Evolutionary conservation across 1,140 invertebrate species (phyloP), one percentile per base, ranked within the genome.

Genomic region (Lordiphosa clarofinis): DNA sequence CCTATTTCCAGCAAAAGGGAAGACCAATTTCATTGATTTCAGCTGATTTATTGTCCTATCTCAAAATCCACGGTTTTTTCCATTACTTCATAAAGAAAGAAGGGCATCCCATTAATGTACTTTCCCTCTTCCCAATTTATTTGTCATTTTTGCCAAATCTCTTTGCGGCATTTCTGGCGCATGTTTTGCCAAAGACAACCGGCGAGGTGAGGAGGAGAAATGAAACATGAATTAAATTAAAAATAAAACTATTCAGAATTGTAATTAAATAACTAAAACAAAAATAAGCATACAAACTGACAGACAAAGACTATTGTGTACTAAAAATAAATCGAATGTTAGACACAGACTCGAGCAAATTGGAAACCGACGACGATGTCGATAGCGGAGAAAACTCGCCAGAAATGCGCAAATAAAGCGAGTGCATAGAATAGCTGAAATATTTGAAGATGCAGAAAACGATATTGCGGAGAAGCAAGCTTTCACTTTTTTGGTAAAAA

Each of bases 181-280:
- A 70, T 69, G 66, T 69, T 69, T 56, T 48, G 66, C 57, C 65
- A 69, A 61, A 57, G 65, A 69, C 36, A 39, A 37, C 57, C 43
- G 47, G 53, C 61, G 56, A 50, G 44, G 21, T 48, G 59, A 54
- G 46, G 42, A 11, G 33, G 1, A 48, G 31, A 49, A 39, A 33
- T 57, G 50, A 67, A 71, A 50, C 57, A 70, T 71, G 71, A 75
- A 75, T 75, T 81, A 72, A 81, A 67, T 71, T 82, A 75, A 71
- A 82, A 81, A 82, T 81, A 82, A 82, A 75, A 57, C 66, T 76
- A 52, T 50, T 72, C 58, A 71, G 64, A 58, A 65, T 50, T 81
- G 72, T 69, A 82, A 76, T 82, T 72, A 82, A 81, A 81, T 76
- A 76, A 81, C 76, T 76, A 64, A 68, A 58, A 65, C 42, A 75